A percentile compares a stretch with the other conserved stretches of the same genome.
These are phyloP conservation scores for Physocephala rufipes DNA, from an alignment of 2,888 invertebrate genomes.

Conservation along the genomic window DNA sequence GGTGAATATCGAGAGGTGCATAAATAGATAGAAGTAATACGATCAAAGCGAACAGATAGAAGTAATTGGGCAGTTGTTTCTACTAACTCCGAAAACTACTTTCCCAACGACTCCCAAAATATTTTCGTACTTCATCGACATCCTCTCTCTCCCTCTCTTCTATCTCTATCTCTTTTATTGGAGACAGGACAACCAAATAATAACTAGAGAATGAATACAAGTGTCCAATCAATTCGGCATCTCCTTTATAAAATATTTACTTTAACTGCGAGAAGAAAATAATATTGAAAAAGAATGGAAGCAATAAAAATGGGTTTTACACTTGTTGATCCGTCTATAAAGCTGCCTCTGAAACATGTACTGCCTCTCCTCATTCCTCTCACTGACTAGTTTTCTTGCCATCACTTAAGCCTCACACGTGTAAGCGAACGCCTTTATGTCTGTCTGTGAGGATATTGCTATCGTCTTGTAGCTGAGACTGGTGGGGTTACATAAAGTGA, in stretches of 20 bases:
- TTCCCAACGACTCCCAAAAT: too few species aligned
- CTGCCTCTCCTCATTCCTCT: background rate
- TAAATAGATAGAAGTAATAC: too few species aligned
- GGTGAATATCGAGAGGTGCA: too few species aligned
- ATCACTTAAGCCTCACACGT: background rate
- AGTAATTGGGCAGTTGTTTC: too few species aligned
- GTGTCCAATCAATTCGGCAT: slow-evolving; percentile 33
- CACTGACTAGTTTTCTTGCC: background rate
- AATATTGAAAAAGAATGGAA: slow-evolving; percentile 5
- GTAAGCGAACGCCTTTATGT: background rate
- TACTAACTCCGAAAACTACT: too few species aligned
- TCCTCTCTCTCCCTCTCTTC: too few species aligned
- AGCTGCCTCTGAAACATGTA: slow-evolving; percentile 5
- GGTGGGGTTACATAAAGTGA: slow-evolving; percentile 34
- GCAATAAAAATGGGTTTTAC: slow-evolving; percentile 38
- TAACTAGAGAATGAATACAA: slow-evolving; percentile 16
- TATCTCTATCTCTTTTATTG: too few species aligned
- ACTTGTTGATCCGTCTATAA: slow-evolving; percentile 36
- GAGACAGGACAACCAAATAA: background rate
- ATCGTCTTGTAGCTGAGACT: background rate
- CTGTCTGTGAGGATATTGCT: background rate
- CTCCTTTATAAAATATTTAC: slow-evolving; percentile 31
- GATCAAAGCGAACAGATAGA: too few species aligned
- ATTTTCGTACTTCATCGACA: too few species aligned
- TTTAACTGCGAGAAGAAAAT: slow-evolving; percentile 25